Evolutionary conservation across 2,797 vertebrate genomes (phyloP).

Genomic region (Psittacula echo): DNA sequence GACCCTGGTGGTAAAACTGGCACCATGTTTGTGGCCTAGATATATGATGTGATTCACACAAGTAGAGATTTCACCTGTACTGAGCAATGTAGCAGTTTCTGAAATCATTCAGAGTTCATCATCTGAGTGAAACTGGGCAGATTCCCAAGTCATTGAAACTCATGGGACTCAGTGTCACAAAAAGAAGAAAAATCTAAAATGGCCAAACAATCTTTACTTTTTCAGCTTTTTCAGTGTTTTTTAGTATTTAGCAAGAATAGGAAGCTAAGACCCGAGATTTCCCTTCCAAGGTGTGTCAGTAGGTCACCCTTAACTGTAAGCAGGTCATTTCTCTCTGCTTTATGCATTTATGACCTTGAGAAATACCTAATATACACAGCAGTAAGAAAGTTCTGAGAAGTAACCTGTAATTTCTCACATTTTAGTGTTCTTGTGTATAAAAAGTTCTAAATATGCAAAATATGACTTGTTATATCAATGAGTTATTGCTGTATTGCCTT

Average conservation of each 20-base stretch:
- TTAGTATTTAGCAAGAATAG: background rate
- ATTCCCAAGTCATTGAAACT: background rate
- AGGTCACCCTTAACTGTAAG: background rate
- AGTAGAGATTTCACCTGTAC: background rate
- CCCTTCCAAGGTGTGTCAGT: background rate
- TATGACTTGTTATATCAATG: background rate
- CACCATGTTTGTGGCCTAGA: background rate
- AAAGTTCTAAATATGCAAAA: background rate
- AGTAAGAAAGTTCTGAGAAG: background rate
- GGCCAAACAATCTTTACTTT: background rate
- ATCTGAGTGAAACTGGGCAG: background rate
- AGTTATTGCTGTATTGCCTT: background rate
- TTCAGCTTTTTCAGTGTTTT: background rate
- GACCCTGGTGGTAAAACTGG: background rate
- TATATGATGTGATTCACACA: background rate
- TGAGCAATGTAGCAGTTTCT: background rate
- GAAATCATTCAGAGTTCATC: background rate
- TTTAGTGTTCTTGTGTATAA: background rate
- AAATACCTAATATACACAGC: background rate
- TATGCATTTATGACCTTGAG: background rate
- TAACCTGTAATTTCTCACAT: background rate
- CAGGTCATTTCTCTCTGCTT: background rate
- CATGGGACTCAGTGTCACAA: background rate
- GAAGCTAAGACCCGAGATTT: background rate
- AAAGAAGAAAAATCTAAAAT: background rate